Conservation (phyloP, 2,113 vertebrate genomes). For the Cinclus cinclus region DNA sequence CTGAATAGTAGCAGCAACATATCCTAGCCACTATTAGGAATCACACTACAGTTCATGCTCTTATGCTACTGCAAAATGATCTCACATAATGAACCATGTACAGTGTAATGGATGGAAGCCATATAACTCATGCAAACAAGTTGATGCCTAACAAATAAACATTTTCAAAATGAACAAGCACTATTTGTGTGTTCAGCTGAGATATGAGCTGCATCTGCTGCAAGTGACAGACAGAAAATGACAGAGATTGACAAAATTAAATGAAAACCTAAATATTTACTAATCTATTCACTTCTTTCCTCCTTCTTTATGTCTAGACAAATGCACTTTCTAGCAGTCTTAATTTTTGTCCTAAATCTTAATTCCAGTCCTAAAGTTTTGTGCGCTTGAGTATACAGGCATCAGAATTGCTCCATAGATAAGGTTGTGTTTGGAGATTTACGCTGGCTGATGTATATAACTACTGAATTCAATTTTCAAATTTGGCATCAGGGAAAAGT, state of each 20-base stretch:
- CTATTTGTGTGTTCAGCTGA: constrained; percentile 40
- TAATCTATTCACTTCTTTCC: background rate
- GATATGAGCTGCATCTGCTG: background rate
- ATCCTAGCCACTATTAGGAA: constrained; percentile 3
- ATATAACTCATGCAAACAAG: constrained; percentile 49
- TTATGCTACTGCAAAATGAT: constrained; percentile 18
- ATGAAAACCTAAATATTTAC: background rate
- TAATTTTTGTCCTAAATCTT: background rate
- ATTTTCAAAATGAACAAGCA: constrained; percentile 31
- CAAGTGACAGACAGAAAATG: constrained; percentile 15
- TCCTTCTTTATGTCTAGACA: background rate
- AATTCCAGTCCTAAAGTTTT: background rate
- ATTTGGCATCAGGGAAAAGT: constrained; percentile 28
- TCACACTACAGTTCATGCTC: constrained; percentile 5
- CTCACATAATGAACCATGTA: constrained; percentile 5
- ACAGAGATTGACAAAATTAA: background rate
- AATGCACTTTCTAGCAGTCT: background rate
- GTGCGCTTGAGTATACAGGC: background rate
- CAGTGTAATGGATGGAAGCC: constrained; percentile 19
- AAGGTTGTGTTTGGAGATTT: background rate
- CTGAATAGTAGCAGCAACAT: background rate
- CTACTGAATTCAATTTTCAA: constrained; percentile 52
- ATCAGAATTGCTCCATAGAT: background rate
- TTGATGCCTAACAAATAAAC: constrained; percentile 48
- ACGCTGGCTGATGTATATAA: constrained; percentile 23